Percentiles rank a stretch among this genome's conserved stretches.
phyloP scores from a whole-genome alignment of 2,888 invertebrate genomes.

The Caenorhabditis sp. region DNA sequence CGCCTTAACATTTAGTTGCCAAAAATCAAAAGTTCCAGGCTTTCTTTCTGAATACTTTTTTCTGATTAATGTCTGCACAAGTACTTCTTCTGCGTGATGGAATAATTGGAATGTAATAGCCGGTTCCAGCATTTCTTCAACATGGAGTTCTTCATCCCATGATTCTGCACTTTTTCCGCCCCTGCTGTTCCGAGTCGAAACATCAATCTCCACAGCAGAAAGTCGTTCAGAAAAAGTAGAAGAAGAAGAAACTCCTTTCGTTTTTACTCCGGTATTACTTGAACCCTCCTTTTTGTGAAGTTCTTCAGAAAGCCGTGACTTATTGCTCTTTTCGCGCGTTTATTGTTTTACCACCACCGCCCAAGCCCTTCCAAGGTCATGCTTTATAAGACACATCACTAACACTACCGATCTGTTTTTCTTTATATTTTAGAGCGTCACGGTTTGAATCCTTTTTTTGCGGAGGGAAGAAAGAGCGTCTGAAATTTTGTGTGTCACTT shows the following conservation, averaged over 20 bases:
- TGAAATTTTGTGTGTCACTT: constrained; percentile 22
- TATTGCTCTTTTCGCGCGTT: constrained; percentile 27
- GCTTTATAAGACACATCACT: constrained; percentile 19
- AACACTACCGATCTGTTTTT: constrained; percentile 20
- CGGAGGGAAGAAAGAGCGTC: neutral
- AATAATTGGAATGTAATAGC: constrained; percentile 45
- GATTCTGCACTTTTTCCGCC: constrained; percentile 32
- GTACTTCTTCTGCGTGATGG: constrained; percentile 29
- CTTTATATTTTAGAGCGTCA: constrained; percentile 17
- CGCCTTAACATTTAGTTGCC: no score
- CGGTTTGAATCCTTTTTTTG: constrained; percentile 4
- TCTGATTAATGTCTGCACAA: constrained; percentile 3
- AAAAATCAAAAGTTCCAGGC: no score
- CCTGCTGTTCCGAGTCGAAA: constrained; percentile 26
- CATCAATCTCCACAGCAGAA: constrained; percentile 28
- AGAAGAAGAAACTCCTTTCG: no score
- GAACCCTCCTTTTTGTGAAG: constrained; percentile 19
- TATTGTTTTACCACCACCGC: constrained; percentile 39
- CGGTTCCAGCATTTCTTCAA: constrained; percentile 17
- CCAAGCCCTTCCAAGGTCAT: constrained; percentile 1
- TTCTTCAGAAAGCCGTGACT: constrained; percentile 31
- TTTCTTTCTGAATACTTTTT: no score
- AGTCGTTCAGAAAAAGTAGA: constrained; percentile 19
- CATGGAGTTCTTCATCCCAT: neutral
- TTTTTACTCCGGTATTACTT: constrained; percentile 7